Base-by-base conservation (phyloP, 2,797 vertebrate species). In the Menidia menidia region DNA sequence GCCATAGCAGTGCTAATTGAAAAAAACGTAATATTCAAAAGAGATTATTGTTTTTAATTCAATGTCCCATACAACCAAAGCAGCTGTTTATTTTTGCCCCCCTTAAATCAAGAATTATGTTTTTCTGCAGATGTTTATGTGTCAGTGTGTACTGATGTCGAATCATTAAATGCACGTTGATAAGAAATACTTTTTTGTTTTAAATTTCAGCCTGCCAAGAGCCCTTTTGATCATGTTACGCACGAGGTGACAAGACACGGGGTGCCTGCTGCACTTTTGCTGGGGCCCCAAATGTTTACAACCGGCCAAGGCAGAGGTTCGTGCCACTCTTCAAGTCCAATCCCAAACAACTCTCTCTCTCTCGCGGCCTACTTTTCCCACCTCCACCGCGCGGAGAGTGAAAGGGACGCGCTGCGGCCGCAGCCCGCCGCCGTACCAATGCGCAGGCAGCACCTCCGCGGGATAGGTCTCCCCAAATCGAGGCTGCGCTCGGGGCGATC, bases 401-500 rank as follows among this genome's bases (percentile, higher is more conserved):
- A 18, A 65, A 35, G 54, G 78, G 57, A 44, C 66, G 30, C 51
- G 54, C 58, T 68, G 68, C 73, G 51, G 25, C 59, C 39, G 83
- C 83, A 73, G 73, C 35, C 73, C 73, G 78, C 70, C 42, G 78
- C 84, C 86, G 88, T 88, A 89, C 87, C 90, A 92, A 87, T 93
- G 91, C 91, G 88, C 92, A 90, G 90, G 89, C 80, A 87, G 61
- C 78, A 31, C 65, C 76, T 61, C 74, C 73, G 78, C 67, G 81
- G 88, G 88, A 86, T 81, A 83, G 83, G 78, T 87, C 86, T 85
- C 87, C 85, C 82, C 84, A 78, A 86, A 88, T 76, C 64, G 88
- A 88, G 86, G 77, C 89, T 89, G 87, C 81, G 88, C 88, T 88
- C 75, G 68, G 61, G 71, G 80, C 83, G 73, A 92, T 87, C 91